These are phyloP conservation scores for Cygnus atratus DNA, from an alignment of 2,113 vertebrate species.

Conservation along the genomic window DNA sequence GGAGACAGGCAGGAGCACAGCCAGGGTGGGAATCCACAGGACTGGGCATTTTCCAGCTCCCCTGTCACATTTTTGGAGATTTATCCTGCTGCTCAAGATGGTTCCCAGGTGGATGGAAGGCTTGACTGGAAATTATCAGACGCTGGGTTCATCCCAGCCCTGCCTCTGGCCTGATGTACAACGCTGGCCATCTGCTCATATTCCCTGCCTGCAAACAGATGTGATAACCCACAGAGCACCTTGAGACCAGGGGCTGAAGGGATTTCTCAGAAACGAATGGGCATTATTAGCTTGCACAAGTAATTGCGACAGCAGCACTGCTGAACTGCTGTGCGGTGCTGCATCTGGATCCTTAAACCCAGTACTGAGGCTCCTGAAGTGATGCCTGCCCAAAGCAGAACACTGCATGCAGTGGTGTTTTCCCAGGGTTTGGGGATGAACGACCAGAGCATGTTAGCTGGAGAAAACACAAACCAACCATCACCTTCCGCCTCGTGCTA, in stretches of 20 bases:
- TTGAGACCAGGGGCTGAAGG: not conserved
- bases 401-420: accelerated
- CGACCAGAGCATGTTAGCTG: not conserved
- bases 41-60: not conserved
- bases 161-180: not conserved
- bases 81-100: not conserved
- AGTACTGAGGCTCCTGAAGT: not conserved
- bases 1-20: not conserved
- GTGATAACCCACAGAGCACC: not conserved
- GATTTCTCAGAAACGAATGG: not conserved
- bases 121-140: not conserved
- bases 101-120: not conserved
- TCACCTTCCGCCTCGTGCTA: not conserved
- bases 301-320: not conserved
- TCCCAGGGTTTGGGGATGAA: not conserved
- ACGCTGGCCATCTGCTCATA: not conserved
- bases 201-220: not conserved
- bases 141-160: not conserved
- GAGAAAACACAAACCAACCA: not conserved
- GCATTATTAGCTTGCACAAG: not conserved
- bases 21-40: not conserved
- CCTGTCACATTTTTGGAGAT: not conserved
- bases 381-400: not conserved
- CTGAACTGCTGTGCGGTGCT: not conserved
- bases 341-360: not conserved